A percentile compares a stretch with the other conserved stretches of the same genome.
These are phyloP conservation scores for Caretta caretta DNA, from an alignment of 2,113 vertebrate genomes.

Conservation along the genomic window DNA sequence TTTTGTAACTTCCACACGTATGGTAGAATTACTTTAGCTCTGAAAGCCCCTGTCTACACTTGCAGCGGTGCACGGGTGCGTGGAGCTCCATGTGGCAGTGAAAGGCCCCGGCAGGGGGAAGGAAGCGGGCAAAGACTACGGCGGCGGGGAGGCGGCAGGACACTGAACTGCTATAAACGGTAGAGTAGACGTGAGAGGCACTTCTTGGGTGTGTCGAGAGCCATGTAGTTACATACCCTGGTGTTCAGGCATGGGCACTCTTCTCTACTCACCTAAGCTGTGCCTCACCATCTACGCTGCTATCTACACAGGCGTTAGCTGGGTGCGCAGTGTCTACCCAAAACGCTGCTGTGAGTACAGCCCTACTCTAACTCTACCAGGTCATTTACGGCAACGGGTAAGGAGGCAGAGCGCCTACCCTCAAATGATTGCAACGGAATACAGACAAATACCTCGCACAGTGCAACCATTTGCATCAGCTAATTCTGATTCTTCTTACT, in stretches of 20 bases:
- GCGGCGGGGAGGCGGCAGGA: neutral
- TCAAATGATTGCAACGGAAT: neutral
- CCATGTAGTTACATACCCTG: too few relatives aligned
- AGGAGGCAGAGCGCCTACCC: neutral
- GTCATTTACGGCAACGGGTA: neutral
- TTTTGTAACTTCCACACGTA: neutral
- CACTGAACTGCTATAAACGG: neutral
- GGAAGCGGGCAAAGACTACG: neutral
- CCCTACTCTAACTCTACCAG: neutral
- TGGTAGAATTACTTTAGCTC: neutral
- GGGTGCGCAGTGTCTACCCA: neutral
- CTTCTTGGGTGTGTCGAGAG: neutral
- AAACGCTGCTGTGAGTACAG: accelerated
- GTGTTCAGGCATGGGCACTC: too few relatives aligned
- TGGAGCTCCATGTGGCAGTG: too few relatives aligned
- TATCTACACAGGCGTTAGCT: neutral
- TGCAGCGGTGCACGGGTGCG: too few relatives aligned
- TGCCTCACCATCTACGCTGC: neutral
- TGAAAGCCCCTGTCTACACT: neutral
- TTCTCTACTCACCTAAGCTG: too few relatives aligned
- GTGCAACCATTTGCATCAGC: neutral
- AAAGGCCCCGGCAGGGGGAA: neutral
- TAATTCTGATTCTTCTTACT: neutral
- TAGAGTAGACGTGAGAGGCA: neutral
- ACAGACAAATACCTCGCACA: neutral